Conservation (phyloP, 1,140 invertebrate species). For the Papilio xuthus region DNA sequence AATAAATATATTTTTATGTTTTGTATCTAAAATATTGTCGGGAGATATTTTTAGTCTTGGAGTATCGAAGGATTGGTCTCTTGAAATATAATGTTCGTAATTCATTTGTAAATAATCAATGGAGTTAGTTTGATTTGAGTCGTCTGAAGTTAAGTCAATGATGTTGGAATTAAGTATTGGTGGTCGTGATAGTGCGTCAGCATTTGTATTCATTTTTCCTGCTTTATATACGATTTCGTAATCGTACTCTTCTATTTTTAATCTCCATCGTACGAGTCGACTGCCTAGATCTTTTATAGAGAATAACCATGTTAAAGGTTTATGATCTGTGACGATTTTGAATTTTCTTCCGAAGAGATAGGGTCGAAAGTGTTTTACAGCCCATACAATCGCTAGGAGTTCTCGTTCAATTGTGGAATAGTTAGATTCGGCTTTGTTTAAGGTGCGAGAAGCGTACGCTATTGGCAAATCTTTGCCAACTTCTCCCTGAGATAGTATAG, state of each 20-base stretch:
- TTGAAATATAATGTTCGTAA: conserved; percentile 40
- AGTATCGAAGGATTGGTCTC: conserved; percentile 33
- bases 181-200: conserved; percentile 40
- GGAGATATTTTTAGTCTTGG: conserved; percentile 41
- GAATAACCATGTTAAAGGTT: too few relatives aligned
- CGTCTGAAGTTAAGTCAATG: conserved; percentile 43
- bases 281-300: too few relatives aligned
- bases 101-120: conserved; percentile 42
- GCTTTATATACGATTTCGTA: conserved; percentile 74
- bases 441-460: too few relatives aligned
- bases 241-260: conserved; percentile 74
- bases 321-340: too few relatives aligned
- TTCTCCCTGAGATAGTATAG: too few relatives aligned
- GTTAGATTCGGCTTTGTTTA: too few relatives aligned
- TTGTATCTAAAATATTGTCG: conserved; percentile 40
- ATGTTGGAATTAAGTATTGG: too few relatives aligned
- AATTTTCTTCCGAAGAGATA: too few relatives aligned
- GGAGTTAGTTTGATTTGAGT: conserved; percentile 8
- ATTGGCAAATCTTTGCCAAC: too few relatives aligned
- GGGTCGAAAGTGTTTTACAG: too few relatives aligned
- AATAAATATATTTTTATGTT: conserved; percentile 47
- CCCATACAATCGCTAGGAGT: too few relatives aligned
- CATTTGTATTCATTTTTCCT: conserved; percentile 65
- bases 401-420: too few relatives aligned
- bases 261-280: conserved; percentile 75